Evolutionary conservation across 1,140 invertebrate species (phyloP), one percentile per base, ranked within the genome.

Genomic region (Spodoptera litura): DNA sequence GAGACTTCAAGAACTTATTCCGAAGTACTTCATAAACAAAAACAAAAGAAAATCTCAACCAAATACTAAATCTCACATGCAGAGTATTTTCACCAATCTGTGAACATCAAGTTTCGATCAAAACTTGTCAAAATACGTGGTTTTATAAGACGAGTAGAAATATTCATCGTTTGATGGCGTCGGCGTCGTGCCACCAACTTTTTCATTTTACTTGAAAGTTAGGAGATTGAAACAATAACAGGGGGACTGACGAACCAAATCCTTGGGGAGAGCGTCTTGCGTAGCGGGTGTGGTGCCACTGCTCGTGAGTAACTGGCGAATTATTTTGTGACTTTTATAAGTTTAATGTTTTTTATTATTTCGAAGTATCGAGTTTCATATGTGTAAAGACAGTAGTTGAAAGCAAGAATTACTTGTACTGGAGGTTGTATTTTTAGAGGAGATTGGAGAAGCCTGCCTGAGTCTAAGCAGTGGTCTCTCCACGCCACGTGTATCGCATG

Each of bases 181-280:
- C 38, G 6, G 38, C 38, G 38, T 44, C 4, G 38, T 10, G 38
- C 9, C 38, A 44, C 38, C 52, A 84, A 89, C 78, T 89, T 90
- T 88, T 89, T 88, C 89, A 84, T 83, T 64, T 81, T 59, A 15
- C 78, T 76, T 83, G 82, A 82, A 84, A 70, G 84, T 78, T 72
- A 78, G 83, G 88, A 87, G 87, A 89, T 88, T 91, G 89, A 89
- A 91, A 91, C 89, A 89, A 91, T 89, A 89, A 91, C 88, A 86
- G 85, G 85, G 85, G 80, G 81, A 78, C 82, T 61, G 74, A 82
- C 81, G 81, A 79, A 80, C 64, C 72, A 80, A 81, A 62, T 85
- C 87, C 84, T 77, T 3, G 13, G 88, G 79, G 82, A 79, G 79
- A 64, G 53, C 64, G 62, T 58, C 61, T 68, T 71, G 53, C 70